Evolutionary conservation across 2,797 vertebrate species (phyloP).

Genomic region (Bradypodion ventrale): DNA sequence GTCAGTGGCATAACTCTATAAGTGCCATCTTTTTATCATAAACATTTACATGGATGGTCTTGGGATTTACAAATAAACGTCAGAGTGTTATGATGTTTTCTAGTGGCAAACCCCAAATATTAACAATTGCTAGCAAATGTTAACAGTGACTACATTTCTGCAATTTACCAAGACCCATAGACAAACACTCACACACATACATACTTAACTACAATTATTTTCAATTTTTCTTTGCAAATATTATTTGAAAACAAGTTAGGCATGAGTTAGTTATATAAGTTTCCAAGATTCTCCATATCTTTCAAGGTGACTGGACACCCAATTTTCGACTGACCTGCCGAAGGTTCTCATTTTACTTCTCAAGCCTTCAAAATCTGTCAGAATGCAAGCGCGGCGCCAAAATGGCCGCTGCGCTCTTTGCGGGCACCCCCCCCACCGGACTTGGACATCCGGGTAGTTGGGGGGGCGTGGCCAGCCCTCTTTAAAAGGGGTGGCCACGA

Average conservation of each 20-base stretch:
- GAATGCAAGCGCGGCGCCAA: too few relatives aligned
- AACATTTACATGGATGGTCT: neutral
- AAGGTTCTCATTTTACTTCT: slow-evolving; percentile 33
- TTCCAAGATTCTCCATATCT: neutral
- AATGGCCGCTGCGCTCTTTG: too few relatives aligned
- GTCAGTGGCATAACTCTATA: too few relatives aligned
- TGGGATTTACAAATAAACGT: neutral
- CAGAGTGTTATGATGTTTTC: too few relatives aligned
- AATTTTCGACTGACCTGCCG: neutral
- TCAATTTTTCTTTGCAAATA: neutral
- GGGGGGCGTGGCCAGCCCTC: too few relatives aligned
- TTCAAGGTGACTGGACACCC: neutral
- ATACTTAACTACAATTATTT: neutral
- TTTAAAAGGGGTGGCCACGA: too few relatives aligned
- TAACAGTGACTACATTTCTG: neutral
- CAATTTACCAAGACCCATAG: neutral
- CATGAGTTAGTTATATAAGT: neutral
- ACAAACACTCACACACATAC: neutral
- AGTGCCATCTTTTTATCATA: neutral
- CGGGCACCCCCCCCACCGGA: too few relatives aligned
- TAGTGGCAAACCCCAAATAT: neutral
- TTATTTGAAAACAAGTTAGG: neutral
- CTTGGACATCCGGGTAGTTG: too few relatives aligned
- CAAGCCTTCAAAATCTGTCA: neutral
- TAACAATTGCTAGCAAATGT: neutral